A percentile compares a stretch with the other conserved stretches of the same genome.
These are phyloP conservation scores for Porites australiensis DNA, from an alignment of 64 coral and sea anemone genomes.

Conservation along the genomic window DNA sequence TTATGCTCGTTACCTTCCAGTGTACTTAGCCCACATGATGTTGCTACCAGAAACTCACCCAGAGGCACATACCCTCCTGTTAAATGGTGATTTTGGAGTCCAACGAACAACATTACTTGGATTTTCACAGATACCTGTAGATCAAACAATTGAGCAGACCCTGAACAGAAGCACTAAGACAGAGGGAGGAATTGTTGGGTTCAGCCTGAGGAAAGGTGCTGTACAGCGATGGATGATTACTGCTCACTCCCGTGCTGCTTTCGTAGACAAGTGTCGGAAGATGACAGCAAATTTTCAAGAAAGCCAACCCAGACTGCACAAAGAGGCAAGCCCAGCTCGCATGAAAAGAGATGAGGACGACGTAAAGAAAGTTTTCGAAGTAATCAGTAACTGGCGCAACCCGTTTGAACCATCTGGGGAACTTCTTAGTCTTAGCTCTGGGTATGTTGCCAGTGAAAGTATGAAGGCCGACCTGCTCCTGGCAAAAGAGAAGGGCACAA, in stretches of 20 bases:
- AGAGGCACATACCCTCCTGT: background rate
- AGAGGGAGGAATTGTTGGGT: conserved; percentile 51
- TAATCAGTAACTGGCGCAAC: background rate
- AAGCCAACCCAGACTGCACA: background rate
- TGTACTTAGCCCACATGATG: conserved; percentile 50
- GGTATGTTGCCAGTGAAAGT: conserved; percentile 4
- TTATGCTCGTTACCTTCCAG: conserved; percentile 41
- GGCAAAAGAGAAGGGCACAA: conserved; percentile 37
- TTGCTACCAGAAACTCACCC: conserved; percentile 59
- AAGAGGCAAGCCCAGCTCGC: background rate
- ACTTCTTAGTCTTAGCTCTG: conserved; percentile 43
- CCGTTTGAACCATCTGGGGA: conserved; percentile 2
- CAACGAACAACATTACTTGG: conserved; percentile 24
- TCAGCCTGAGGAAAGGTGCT: conserved; percentile 57
- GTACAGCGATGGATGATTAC: conserved; percentile 52
- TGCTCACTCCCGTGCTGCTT: conserved; percentile 24
- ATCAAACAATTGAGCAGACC: conserved; percentile 70
- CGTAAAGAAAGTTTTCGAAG: conserved; percentile 50
- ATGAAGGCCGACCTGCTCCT: conserved; percentile 21
- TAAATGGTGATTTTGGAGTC: conserved; percentile 40
- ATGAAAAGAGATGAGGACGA: conserved; percentile 52
- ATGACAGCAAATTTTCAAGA: conserved; percentile 17
- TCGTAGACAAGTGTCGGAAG: conserved; percentile 37
- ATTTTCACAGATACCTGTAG: conserved; percentile 36
- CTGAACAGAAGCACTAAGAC: conserved; percentile 61